These are phyloP conservation scores for Melipona beecheii DNA, from an alignment of 2,888 invertebrate species.

Conservation along the genomic window DNA sequence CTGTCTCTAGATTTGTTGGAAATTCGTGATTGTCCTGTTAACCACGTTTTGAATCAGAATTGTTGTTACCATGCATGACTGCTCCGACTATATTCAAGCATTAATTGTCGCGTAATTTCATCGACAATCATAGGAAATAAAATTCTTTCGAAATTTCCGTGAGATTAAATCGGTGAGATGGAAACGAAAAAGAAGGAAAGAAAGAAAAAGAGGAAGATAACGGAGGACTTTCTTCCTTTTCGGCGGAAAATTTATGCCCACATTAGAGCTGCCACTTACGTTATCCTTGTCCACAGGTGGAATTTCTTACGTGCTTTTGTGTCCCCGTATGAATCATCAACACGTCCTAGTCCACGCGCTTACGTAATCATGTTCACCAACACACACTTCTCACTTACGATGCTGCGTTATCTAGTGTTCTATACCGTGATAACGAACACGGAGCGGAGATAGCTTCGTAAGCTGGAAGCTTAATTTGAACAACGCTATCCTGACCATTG, in stretches of 20 bases:
- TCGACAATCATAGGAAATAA: neutral
- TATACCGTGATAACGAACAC: neutral
- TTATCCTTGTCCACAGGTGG: neutral
- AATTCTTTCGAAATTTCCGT: neutral
- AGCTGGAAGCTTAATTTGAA: constrained; percentile 16
- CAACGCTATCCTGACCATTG: neutral
- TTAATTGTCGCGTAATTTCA: neutral
- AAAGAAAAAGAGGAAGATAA: too few relatives aligned
- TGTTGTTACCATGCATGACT: neutral
- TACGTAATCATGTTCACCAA: constrained; percentile 16
- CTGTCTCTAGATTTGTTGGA: neutral
- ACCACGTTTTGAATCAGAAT: neutral
- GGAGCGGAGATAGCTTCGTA: neutral
- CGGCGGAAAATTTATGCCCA: neutral
- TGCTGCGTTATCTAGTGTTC: neutral
- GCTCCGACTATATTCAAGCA: neutral
- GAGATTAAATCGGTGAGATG: neutral
- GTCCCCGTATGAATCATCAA: neutral
- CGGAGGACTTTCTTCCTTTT: neutral
- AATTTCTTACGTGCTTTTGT: neutral
- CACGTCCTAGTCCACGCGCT: neutral
- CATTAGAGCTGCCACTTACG: neutral
- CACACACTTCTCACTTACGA: constrained; percentile 17
- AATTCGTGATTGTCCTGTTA: neutral
- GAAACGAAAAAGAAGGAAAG: too few relatives aligned